Base-by-base conservation (phyloP, 2,797 vertebrate species). In the Chrosomus eos region DNA sequence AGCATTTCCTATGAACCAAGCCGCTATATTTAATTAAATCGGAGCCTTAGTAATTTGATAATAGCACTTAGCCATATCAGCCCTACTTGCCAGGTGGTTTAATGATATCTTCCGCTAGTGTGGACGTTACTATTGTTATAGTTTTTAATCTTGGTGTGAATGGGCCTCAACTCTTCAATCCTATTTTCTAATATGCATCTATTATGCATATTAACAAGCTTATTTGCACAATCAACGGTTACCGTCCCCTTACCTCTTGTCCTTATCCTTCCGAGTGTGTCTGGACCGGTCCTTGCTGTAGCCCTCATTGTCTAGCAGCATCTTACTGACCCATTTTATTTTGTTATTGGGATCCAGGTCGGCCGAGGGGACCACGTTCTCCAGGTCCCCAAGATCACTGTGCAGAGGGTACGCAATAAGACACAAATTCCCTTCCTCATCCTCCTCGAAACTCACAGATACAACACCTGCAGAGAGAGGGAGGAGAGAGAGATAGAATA, bases 271-370 rank as follows among this genome's bases (percentile, higher is more conserved):
- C 13, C 98, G 93, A 85, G 96, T 93, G 88, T 97, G 97, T 36
- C 98, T 94, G 26, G 95, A 92, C 94, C 98, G 92, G 10, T 99
- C 98, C 88, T 99, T 99, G 87, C 96, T 90, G 70, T 95, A 95
- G 92, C 97, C 97, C 90, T 99, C 98, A 0, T 96, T 98, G 89
- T 99, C 98, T 91, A 97, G 92, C 71, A 96, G 94, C 93, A 97
- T 98, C 93, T 99, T 99, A 90, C 97, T 97, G 91, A 96, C 94
- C 97, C 98, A 97, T 85, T 97, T 96, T 79, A 98, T 96, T 91
- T 99, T 99, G 92, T 93, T 98, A 94, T 99, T 99, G 91, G 97
- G 96, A 92, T 99, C 98, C 88, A 97, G 97, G 91, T 99, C 98
- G 3, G 92, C 36, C 3, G 97, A 96, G 83, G 95, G 97, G 91